Evolutionary conservation across 2,113 vertebrate genomes (phyloP).

Genomic region (Saimiri boliviensis): DNA sequence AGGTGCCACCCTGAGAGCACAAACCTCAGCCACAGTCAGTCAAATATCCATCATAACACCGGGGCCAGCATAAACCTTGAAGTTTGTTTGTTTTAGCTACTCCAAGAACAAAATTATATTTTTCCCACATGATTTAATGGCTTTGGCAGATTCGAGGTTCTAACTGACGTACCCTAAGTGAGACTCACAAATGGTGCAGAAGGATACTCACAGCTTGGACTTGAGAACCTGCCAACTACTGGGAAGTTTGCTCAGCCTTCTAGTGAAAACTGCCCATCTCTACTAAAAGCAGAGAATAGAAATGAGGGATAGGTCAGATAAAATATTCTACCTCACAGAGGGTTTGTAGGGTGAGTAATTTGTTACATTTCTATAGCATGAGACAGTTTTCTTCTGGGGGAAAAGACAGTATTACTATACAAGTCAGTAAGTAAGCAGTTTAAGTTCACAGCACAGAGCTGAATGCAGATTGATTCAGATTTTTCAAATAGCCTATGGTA

Average conservation of each 20-base stretch:
- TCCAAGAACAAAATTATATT: background rate
- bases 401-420: conserved; percentile 49
- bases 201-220: background rate
- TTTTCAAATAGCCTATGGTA: conserved; percentile 45
- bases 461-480: conserved; percentile 47
- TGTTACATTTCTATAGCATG: background rate
- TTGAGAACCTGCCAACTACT: background rate
- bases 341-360: background rate
- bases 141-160: background rate
- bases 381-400: conserved; percentile 1
- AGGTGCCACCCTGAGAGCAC: background rate
- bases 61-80: background rate
- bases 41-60: background rate
- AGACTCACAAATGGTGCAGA: background rate
- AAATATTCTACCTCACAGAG: background rate
- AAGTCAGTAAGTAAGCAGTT: conserved; percentile 53
- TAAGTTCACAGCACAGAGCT: conserved; percentile 41
- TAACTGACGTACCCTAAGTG: background rate
- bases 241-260: background rate
- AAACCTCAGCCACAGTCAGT: background rate
- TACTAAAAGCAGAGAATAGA: background rate
- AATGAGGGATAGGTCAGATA: background rate
- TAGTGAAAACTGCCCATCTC: background rate
- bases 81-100: background rate
- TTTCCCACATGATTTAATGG: background rate